These are phyloP conservation scores for Zoroaster sp. DNA, from an alignment of 53 echinoderm and acorn worm genomes.

Conservation along the genomic window DNA sequence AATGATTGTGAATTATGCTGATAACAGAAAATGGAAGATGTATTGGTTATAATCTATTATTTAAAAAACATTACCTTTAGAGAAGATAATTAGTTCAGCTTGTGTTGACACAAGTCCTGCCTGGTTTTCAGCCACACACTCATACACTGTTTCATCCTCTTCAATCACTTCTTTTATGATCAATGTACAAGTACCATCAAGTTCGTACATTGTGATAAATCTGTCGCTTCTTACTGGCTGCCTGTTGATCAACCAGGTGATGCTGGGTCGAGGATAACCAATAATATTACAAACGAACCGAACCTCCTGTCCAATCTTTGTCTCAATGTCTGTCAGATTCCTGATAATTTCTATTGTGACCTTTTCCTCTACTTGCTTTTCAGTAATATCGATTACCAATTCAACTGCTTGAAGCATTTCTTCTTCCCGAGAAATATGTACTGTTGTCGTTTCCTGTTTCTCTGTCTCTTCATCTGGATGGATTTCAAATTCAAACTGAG, in stretches of 20 bases:
- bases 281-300: constrained; percentile 82
- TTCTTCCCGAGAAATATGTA: constrained; percentile 48
- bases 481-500: no score
- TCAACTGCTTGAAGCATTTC: constrained; percentile 61
- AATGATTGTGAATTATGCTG: no score
- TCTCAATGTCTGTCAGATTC: constrained; percentile 63
- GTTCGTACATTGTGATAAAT: constrained; percentile 79
- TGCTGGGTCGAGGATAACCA: constrained; percentile 85
- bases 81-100: constrained; percentile 82
- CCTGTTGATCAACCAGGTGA: constrained; percentile 84
- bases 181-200: constrained; percentile 77
- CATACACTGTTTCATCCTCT: constrained; percentile 82
- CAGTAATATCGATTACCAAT: constrained; percentile 73
- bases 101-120: constrained; percentile 82
- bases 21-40: background rate
- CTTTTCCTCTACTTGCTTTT: constrained; percentile 51
- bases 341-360: constrained; percentile 75
- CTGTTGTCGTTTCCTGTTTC: constrained; percentile 43
- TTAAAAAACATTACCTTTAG: constrained; percentile 58
- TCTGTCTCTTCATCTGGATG: constrained; percentile 57
- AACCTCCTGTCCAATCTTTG: constrained; percentile 70
- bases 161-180: constrained; percentile 74
- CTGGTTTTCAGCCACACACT: constrained; percentile 82
- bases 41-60: no score
- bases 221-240: constrained; percentile 72